Conservation (phyloP, 2,888 invertebrate species). For the Stegophylla sp. region DNA sequence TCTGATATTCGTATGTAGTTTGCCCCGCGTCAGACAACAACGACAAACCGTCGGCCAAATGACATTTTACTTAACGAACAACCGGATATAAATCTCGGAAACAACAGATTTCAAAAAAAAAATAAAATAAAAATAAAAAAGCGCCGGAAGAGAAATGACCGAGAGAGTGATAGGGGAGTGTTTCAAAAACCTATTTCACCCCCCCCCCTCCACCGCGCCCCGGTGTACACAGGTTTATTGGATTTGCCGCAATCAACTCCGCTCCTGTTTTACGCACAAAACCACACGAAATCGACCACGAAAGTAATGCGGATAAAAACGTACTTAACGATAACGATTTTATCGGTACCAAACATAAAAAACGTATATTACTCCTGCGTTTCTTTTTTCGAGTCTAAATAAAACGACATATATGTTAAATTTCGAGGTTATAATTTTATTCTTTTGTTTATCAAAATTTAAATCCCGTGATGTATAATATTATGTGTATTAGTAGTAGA, state of each 20-base stretch:
- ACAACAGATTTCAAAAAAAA: conserved; percentile 20
- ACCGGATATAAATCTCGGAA: conserved; percentile 17
- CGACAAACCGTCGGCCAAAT: conserved; percentile 3
- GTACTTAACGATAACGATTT: conserved; percentile 19
- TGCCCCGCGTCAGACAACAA: not conserved
- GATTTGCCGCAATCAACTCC: conserved; percentile 32
- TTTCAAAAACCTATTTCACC: conserved; percentile 15
- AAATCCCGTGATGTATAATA: too few relatives aligned
- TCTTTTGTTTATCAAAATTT: too few relatives aligned
- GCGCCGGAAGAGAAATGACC: not conserved
- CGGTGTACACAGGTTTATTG: conserved; percentile 35
- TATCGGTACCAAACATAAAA: too few relatives aligned
- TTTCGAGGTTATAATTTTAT: too few relatives aligned
- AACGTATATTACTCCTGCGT: not conserved
- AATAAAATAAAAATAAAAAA: too few relatives aligned
- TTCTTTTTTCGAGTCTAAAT: not conserved
- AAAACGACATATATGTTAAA: too few relatives aligned
- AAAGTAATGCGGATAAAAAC: conserved; percentile 1
- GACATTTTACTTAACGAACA: conserved; percentile 25
- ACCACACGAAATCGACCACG: not conserved
- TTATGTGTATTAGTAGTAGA: too few relatives aligned
- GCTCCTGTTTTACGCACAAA: not conserved
- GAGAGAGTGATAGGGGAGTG: not conserved
- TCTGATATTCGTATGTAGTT: not conserved
- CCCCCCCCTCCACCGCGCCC: too few relatives aligned